Conservation (phyloP, 2,888 invertebrate genomes). For the Automeris io region DNA sequence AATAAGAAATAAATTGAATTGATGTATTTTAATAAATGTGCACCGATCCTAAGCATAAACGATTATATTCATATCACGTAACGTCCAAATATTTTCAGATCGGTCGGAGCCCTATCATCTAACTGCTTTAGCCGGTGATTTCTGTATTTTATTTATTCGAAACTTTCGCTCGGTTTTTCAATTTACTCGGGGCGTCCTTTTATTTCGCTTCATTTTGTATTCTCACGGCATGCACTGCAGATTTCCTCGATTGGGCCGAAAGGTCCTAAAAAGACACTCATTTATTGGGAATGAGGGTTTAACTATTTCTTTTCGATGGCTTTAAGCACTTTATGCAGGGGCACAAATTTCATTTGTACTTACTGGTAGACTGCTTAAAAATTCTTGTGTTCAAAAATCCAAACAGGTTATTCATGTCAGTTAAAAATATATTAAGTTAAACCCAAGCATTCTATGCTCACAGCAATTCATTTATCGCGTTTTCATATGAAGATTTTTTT, state of each 20-base stretch:
- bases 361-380: conserved; percentile 4
- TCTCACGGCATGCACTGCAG: conserved; percentile 26
- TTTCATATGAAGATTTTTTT: too few relatives aligned
- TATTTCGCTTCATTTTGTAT: conserved; percentile 35
- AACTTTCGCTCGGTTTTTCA: conserved; percentile 34
- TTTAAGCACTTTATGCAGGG: conserved; percentile 3
- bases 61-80: conserved; percentile 7
- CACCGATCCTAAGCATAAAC: background rate
- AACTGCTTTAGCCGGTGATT: conserved; percentile 29
- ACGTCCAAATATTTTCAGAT: conserved; percentile 8
- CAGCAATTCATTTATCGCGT: too few relatives aligned
- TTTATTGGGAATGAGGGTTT: conserved; percentile 23
- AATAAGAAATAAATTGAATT: background rate
- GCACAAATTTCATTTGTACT: conserved; percentile 15
- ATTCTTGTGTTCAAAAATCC: too few relatives aligned
- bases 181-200: conserved; percentile 32
- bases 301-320: conserved; percentile 15
- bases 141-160: conserved; percentile 30
- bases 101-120: conserved; percentile 16
- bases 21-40: conserved; percentile 1
- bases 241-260: conserved; percentile 25
- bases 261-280: conserved; percentile 16
- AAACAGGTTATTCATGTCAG: too few relatives aligned
- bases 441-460: too few relatives aligned
- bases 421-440: too few relatives aligned